These are phyloP conservation scores for Gambusia yucatana DNA, from an alignment of 2,797 vertebrate genomes.

Conservation along the genomic window DNA sequence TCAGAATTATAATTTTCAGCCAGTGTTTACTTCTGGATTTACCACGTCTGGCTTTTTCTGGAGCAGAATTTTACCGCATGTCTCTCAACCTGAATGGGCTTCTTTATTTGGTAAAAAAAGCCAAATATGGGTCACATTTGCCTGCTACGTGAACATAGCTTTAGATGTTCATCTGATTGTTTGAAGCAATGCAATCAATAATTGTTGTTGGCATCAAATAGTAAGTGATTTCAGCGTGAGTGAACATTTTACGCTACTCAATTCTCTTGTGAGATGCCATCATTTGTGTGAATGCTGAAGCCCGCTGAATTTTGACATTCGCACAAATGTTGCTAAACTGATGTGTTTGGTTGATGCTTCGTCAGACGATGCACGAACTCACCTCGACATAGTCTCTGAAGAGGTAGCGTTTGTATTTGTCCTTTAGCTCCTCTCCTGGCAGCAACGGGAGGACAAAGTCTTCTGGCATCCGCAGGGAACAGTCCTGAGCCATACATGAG, in stretches of 20 bases:
- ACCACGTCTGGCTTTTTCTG: too few species aligned
- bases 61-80: too few species aligned
- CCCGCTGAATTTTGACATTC: not conserved
- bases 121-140: too few species aligned
- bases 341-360: not conserved
- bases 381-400: constrained; percentile 99
- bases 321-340: not conserved
- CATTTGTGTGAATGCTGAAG: not conserved
- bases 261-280: not conserved
- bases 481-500: constrained; percentile 99
- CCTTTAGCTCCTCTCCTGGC: constrained; percentile 95
- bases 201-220: not conserved
- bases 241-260: not conserved
- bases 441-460: constrained; percentile 97
- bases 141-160: not conserved
- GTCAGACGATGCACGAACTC: constrained; percentile 18
- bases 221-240: not conserved
- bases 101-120: too few species aligned
- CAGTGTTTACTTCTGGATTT: too few species aligned
- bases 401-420: constrained; percentile 99
- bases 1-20: too few species aligned
- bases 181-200: not conserved
- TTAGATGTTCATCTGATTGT: not conserved
- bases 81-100: too few species aligned
- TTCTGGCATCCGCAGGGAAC: constrained; percentile 93